These are phyloP conservation scores for Cavia aperea DNA, from an alignment of 2,113 vertebrate genomes.

Conservation along the genomic window DNA sequence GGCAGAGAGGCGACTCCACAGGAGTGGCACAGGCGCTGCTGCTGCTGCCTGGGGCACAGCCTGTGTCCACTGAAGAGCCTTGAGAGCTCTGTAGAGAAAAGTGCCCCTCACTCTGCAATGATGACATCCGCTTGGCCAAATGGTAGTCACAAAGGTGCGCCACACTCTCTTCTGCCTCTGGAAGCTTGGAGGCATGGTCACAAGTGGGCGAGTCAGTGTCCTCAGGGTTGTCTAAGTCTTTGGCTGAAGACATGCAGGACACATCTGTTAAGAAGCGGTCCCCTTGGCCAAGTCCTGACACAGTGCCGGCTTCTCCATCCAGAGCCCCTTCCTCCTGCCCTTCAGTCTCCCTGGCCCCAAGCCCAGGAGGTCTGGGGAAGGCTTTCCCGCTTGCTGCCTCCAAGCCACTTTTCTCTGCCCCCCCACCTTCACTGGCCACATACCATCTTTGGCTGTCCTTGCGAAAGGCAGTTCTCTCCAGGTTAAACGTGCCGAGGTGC, in stretches of 20 bases:
- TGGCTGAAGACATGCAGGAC: conserved; percentile 80
- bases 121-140: conserved; percentile 92
- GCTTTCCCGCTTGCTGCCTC: conserved; percentile 78
- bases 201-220: conserved; percentile 73
- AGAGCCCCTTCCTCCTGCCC: conserved; percentile 80
- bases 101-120: conserved; percentile 90
- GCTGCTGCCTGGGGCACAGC: conserved; percentile 93
- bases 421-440: conserved; percentile 77
- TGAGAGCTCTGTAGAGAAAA: conserved; percentile 95
- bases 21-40: conserved; percentile 90
- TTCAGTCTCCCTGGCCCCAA: conserved; percentile 79
- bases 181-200: conserved; percentile 83
- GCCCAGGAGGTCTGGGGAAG: conserved; percentile 78
- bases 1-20: conserved; percentile 90
- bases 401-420: conserved; percentile 80
- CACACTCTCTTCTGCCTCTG: conserved; percentile 81
- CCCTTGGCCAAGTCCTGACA: conserved; percentile 76
- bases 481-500: conserved; percentile 87
- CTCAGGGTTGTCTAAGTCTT: conserved; percentile 79
- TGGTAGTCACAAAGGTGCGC: conserved; percentile 89
- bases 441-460: conserved; percentile 89
- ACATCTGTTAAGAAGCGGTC: conserved; percentile 82
- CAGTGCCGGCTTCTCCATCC: conserved; percentile 76
- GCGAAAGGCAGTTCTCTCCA: conserved; percentile 91
- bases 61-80: conserved; percentile 94